phyloP scores from a whole-genome alignment of 2,888 invertebrate genomes.

The Luffia ferchaultella region DNA sequence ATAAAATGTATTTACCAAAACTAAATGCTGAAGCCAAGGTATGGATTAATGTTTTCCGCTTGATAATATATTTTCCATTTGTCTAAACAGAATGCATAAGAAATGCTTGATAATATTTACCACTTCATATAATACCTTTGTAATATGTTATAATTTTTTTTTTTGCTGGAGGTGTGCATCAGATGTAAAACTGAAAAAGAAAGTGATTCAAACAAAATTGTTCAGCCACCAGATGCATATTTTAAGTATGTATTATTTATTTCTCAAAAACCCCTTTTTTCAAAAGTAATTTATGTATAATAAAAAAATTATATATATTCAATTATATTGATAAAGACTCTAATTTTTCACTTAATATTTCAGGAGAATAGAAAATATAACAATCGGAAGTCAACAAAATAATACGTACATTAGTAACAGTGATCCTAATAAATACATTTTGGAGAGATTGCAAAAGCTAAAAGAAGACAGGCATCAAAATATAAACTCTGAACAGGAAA shows the following conservation, averaged over 20 bases:
- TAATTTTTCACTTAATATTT: conserved; percentile 7
- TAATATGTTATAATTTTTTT: conserved; percentile 19
- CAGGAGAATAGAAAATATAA: conserved; percentile 22
- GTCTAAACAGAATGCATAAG: conserved; percentile 44
- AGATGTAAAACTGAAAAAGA: conserved; percentile 3
- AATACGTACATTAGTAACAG: conserved; percentile 20
- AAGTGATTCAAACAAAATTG: conserved; percentile 14
- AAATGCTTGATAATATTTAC: conserved; percentile 18
- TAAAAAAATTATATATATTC: neutral
- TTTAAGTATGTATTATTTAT: conserved; percentile 48
- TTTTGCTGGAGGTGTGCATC: conserved; percentile 16
- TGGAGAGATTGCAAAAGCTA: conserved; percentile 72
- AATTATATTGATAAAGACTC: neutral
- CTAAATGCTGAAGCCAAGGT: conserved; percentile 72
- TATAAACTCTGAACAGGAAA: conserved; percentile 27
- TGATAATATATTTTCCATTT: conserved; percentile 19
- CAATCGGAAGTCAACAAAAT: conserved; percentile 9
- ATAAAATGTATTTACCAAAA: conserved; percentile 73
- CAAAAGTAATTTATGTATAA: neutral
- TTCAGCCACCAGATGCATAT: conserved; percentile 63
- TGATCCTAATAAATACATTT: conserved; percentile 65
- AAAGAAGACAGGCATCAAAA: conserved; percentile 53
- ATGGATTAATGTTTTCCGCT: conserved; percentile 60
- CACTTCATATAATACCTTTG: conserved; percentile 10
- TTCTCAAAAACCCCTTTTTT: neutral